Conservation (phyloP, 2,888 invertebrate species). For the Helicoverpa assulta region DNA sequence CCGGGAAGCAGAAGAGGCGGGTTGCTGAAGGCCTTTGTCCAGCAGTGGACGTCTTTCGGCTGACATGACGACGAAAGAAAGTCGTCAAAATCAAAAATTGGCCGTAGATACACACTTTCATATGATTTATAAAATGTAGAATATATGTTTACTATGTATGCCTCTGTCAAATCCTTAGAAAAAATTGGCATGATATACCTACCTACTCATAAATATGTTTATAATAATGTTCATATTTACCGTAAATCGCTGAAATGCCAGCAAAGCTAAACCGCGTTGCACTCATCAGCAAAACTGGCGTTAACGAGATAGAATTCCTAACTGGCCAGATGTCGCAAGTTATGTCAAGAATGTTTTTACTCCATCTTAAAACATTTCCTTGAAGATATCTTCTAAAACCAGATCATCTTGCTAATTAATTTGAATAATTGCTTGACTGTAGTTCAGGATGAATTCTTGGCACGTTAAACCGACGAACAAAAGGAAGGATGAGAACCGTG, state of each 20-base stretch:
- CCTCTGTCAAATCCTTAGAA: too few species aligned
- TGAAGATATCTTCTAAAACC: background rate
- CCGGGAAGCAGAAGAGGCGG: too few species aligned
- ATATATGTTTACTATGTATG: too few species aligned
- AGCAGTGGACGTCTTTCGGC: too few species aligned
- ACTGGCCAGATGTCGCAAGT: background rate
- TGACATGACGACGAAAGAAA: too few species aligned
- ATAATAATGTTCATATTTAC: background rate
- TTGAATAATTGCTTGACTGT: background rate
- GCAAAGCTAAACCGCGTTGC: background rate
- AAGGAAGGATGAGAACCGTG: background rate
- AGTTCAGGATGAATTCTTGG: background rate
- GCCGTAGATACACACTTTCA: too few species aligned
- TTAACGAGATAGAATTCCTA: background rate
- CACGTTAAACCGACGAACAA: background rate
- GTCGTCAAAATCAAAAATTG: too few species aligned
- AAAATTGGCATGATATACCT: too few species aligned
- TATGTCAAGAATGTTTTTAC: background rate
- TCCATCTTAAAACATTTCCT: background rate
- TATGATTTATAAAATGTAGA: too few species aligned
- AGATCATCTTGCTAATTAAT: conserved; percentile 1
- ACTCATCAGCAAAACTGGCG: background rate
- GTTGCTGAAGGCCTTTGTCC: too few species aligned
- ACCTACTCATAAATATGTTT: background rate
- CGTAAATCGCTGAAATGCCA: background rate